A percentile compares a stretch with the other conserved stretches of the same genome.
Conservation (phyloP, 2,113 vertebrate species). For the Planiliza haematocheilus region DNA sequence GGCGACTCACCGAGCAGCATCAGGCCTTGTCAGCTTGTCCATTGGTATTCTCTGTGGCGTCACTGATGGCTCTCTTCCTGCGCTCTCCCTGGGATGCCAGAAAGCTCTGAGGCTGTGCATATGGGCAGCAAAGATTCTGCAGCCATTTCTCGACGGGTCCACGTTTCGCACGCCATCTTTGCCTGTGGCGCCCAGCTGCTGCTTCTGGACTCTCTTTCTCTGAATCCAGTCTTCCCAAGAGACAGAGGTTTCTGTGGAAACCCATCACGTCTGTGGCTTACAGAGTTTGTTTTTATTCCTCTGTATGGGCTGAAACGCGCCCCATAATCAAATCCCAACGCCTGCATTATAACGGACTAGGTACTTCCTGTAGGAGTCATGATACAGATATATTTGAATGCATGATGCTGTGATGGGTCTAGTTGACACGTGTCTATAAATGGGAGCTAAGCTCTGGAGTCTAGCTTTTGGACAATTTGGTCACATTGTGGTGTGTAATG, state of each 20-base stretch:
- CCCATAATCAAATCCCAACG: no score
- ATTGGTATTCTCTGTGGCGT: background rate
- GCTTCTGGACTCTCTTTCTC: constrained; percentile 4
- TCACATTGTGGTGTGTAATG: no score
- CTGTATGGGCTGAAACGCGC: no score
- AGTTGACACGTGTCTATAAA: no score
- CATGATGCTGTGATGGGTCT: no score
- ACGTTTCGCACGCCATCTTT: background rate
- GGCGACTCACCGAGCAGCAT: background rate
- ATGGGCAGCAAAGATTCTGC: background rate
- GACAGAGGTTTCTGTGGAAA: background rate
- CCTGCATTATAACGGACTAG: no score
- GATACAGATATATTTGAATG: no score
- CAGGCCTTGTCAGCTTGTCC: background rate
- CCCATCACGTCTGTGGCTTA: no score
- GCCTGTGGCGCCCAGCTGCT: background rate
- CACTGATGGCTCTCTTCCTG: constrained; percentile 11
- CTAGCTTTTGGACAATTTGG: no score
- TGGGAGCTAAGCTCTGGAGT: no score
- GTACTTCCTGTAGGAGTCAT: no score
- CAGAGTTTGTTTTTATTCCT: no score
- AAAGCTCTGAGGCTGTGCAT: background rate
- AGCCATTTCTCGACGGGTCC: background rate
- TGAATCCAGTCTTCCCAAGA: background rate
- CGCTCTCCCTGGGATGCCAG: background rate